Evolutionary conservation across 2,113 vertebrate genomes (phyloP), one percentile per base, ranked within the genome.

Genomic region (Ochotona curzoniae): DNA sequence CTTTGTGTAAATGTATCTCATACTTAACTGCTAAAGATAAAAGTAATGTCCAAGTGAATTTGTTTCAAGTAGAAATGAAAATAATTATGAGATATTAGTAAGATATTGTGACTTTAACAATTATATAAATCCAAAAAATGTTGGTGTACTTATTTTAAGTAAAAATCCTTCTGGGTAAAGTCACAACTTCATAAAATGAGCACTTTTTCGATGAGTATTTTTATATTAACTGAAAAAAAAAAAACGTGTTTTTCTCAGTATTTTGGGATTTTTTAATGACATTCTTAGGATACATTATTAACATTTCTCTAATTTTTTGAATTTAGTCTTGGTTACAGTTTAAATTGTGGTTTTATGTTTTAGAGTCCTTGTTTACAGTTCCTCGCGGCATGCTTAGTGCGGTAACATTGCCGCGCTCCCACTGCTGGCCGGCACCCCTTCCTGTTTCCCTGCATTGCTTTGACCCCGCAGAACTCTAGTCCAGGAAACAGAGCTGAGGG

Each of bases 161-260:
- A 82, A 88, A 90, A 47, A 75, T 1, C 17, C 83, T 12, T 73
- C 93, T 93, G 51, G 28, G 25, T n/a, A 32, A 90, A 93, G 66
- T 89, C 73, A 83, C 47, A 93, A 94, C 83, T 67, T 86, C 3
- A 7, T 86, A 89, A 92, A 93, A 87, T 44, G 38, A 44, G 38
- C 38, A 44, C 38, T 44, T 44, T 44, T 44, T 44, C 38, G 6
- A 38, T 61, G 67, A 73, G 32, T 93, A 88, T 69, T 91, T 89
- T 96, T 83, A 85, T 89, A 89, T 90, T n/a, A 89, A 18, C 14
- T 83, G 44, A 92, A 94, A 94, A 60, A 74, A 93, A 87, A 73
- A 35, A 83, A 30, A 67, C 6, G n/a, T 83, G 32, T 67, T 89
- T 90, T 83, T 85, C 54, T 75, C 35, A 78, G 47, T 92, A 74